Evolutionary conservation across 64 coral and sea anemone species (phyloP), one percentile per base, ranked within the genome.

Genomic region (Dendrophyllia cribrosa): DNA sequence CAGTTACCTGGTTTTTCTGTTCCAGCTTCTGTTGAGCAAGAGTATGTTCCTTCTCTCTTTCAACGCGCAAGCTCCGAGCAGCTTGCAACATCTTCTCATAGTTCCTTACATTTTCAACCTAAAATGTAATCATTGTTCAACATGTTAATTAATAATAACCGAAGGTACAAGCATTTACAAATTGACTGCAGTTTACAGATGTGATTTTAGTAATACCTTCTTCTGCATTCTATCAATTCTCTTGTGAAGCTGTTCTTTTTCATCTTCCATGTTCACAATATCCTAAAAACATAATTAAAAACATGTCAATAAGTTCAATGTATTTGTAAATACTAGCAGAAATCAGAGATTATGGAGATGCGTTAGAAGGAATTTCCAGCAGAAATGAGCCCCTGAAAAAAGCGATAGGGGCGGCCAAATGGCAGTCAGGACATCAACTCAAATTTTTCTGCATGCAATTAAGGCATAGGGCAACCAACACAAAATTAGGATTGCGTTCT

Each of bases 251-350:
- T 99, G 97, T 58, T 91, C 97, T 50, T 95, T 92, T 72, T 99
- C 97, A 74, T 99, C 97, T 25, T 99, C 97, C 97, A 99, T 99
- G 72, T 99, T 77, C 14, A 89, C 84, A 58, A 99, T 99, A 59
- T 99, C 97, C 97, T 99, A 47, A 2, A 75, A 59, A 71, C 75
- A 46, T 46, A 46, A 87, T 14, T 24, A 48, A 4, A 25, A 70
- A 50, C 16, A 66, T 20, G 23, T 24, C 4, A 9, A 1, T 19
- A n/a, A 70, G 19, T 34, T 34, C 1, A 1, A 70, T 8, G 67
- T n/a, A 22, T 70, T 8, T 12, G 9, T 12, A 34, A 70, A 34
- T 70, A 70, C 3, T 5, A 70, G 26, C 1, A 14, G 7, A 70
- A 34, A 6, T n/a, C n/a, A n/a, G n/a, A n/a, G n/a, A n/a, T n/a